phyloP scores from a whole-genome alignment of 1,140 invertebrate genomes.

The Trichoplusia ni region DNA sequence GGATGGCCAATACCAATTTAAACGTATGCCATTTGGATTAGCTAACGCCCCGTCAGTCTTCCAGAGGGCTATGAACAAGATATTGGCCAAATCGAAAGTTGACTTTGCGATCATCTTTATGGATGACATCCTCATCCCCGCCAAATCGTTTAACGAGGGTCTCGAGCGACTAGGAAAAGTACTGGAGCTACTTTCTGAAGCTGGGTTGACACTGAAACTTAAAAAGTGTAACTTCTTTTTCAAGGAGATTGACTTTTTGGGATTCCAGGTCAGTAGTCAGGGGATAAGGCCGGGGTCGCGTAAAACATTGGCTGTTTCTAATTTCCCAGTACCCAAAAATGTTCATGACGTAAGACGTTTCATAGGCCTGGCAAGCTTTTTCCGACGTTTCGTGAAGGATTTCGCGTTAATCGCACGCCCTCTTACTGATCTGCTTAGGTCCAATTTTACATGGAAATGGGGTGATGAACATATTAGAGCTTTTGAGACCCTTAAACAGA shows the following conservation, averaged over 20 bases:
- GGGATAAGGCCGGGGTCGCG: too few relatives aligned
- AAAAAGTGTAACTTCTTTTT: too few relatives aligned
- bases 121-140: neutral
- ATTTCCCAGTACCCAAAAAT: neutral
- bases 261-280: neutral
- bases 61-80: too few relatives aligned
- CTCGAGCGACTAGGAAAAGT: neutral
- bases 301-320: too few relatives aligned
- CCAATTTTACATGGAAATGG: too few relatives aligned
- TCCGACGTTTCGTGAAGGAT: conserved; percentile 26
- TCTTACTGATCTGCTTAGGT: neutral
- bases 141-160: neutral
- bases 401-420: conserved; percentile 26
- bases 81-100: neutral
- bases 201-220: neutral
- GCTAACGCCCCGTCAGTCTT: too few relatives aligned
- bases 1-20: too few relatives aligned
- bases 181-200: neutral
- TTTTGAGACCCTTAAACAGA: too few relatives aligned
- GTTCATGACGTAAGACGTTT: neutral
- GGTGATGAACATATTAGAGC: too few relatives aligned
- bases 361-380: conserved; percentile 3
- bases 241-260: too few relatives aligned
- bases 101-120: neutral
- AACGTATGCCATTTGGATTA: too few relatives aligned